A percentile compares a stretch with the other conserved stretches of the same genome.
Evolutionary conservation across 1,140 invertebrate species (phyloP).

Genomic region (Drosophila rufa): DNA sequence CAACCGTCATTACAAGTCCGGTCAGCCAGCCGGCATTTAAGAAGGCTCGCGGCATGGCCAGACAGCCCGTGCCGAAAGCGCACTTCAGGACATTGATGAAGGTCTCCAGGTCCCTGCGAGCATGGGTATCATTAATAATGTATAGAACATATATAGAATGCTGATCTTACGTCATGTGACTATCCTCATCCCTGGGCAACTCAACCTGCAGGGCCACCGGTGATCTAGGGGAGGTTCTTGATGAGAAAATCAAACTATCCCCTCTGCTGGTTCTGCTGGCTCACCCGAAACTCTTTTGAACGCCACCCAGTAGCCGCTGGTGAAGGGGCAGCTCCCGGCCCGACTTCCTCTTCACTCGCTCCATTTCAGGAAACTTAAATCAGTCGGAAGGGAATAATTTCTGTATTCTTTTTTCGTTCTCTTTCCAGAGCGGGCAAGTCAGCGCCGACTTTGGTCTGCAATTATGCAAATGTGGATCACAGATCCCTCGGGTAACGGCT

Average conservation of each 20-base stretch:
- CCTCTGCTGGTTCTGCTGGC: neutral
- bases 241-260: neutral
- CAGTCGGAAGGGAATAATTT: constrained; percentile 36
- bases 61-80: constrained; percentile 58
- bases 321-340: constrained; percentile 7
- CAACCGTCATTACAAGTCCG: constrained; percentile 47
- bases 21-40: constrained; percentile 49
- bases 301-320: constrained; percentile 15
- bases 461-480: constrained; percentile 65
- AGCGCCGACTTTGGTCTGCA: constrained; percentile 54
- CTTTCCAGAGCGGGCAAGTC: constrained; percentile 21
- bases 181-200: neutral
- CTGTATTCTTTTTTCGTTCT: constrained; percentile 20
- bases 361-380: constrained; percentile 39
- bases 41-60: constrained; percentile 62
- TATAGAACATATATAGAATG: too few species aligned
- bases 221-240: neutral
- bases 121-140: neutral
- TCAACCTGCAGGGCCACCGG: constrained; percentile 17
- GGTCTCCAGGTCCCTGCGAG: constrained; percentile 47
- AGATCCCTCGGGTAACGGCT: constrained; percentile 40
- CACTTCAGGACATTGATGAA: constrained; percentile 61
- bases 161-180: constrained; percentile 43
- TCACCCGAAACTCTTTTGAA: constrained; percentile 44
- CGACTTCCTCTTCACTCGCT: constrained; percentile 23